Percentiles rank a stretch among this genome's conserved stretches.
phyloP scores from a whole-genome alignment of 2,888 invertebrate species.

The Lycophotia porphyrea region DNA sequence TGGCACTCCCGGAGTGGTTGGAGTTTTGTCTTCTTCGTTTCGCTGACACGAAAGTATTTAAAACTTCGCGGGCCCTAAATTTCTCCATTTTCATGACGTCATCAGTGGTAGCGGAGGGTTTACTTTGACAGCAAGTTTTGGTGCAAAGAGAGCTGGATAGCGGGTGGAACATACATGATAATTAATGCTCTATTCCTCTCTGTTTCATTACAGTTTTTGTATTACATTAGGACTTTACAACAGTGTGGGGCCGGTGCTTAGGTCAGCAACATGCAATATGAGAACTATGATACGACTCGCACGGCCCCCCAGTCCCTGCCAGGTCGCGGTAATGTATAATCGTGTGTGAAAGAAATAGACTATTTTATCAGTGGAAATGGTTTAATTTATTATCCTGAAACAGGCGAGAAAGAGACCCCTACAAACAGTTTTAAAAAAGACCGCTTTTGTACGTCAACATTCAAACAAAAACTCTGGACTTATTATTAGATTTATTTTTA shows the following conservation, averaged over 20 bases:
- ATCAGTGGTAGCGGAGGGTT: background rate
- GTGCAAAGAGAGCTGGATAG: background rate
- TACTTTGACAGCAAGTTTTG: background rate
- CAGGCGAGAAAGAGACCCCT: no score
- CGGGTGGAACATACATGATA: background rate
- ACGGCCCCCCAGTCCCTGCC: no score
- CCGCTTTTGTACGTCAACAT: background rate
- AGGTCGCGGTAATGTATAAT: no score
- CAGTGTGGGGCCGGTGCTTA: no score
- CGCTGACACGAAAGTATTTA: background rate
- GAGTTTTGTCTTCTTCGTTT: background rate
- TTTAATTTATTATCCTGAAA: no score
- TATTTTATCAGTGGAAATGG: no score
- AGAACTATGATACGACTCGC: background rate
- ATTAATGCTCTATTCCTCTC: background rate
- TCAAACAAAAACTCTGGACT: background rate
- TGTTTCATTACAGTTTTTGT: background rate
- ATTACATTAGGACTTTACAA: background rate
- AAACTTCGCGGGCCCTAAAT: background rate
- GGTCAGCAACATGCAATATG: no score
- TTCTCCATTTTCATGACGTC: background rate
- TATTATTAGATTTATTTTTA: no score
- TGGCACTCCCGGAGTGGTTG: no score
- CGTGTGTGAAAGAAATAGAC: no score
- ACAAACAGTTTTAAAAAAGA: background rate